phyloP scores from a whole-genome alignment of 2,797 vertebrate species.

The Microctenopoma stevenorrisi region DNA sequence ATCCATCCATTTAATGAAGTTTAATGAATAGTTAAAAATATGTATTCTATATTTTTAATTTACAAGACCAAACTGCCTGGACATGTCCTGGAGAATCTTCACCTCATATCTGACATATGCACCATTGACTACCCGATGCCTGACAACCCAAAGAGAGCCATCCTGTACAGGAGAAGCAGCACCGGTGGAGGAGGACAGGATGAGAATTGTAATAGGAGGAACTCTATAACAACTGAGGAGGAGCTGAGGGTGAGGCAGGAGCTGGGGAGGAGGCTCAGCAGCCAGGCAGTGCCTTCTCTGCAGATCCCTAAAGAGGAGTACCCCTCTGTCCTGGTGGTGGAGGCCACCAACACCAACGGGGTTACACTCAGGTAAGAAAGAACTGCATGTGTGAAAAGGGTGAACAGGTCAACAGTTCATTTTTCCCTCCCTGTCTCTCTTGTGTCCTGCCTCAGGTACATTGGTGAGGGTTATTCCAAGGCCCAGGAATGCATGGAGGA shows the following conservation, averaged over 20 bases:
- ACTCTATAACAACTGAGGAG: constrained; percentile 58
- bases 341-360: constrained; percentile 89
- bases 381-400: neutral
- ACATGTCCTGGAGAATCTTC: constrained; percentile 88
- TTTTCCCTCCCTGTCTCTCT: neutral
- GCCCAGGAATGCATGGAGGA: constrained; percentile 97
- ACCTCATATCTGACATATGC: constrained; percentile 90
- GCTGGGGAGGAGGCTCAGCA: constrained; percentile 66
- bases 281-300: constrained; percentile 84
- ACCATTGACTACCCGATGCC: constrained; percentile 90
- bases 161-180: constrained; percentile 88
- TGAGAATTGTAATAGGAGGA: constrained; percentile 77
- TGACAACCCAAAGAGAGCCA: constrained; percentile 91
- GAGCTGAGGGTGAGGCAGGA: constrained; percentile 67
- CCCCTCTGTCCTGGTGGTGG: constrained; percentile 93
- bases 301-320: constrained; percentile 90
- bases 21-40: neutral
- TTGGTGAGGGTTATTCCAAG: constrained; percentile 92
- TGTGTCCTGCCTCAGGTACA: constrained; percentile 84
- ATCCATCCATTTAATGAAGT: neutral
- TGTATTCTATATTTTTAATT: constrained; percentile 32
- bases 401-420: neutral
- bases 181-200: constrained; percentile 66
- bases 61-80: constrained; percentile 87
- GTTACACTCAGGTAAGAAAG: constrained; percentile 89